A percentile compares a stretch with the other conserved stretches of the same genome.
Evolutionary conservation across 2,888 invertebrate species (phyloP).

Genomic region (Nymphalis c-album): DNA sequence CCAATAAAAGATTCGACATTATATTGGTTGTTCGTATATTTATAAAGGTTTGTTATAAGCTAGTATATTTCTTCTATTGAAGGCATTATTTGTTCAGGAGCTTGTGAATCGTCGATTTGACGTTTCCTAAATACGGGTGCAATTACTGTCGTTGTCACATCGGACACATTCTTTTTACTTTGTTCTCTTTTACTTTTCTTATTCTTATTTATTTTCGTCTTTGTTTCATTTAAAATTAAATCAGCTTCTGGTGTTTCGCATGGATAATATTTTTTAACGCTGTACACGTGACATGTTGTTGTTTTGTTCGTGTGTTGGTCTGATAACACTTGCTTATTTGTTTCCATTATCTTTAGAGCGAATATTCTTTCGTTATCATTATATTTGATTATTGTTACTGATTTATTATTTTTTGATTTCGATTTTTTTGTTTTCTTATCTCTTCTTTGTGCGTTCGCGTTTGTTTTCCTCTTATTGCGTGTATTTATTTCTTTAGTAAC

Average conservation of each 20-base stretch:
- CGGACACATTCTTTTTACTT: slow-evolving; percentile 36
- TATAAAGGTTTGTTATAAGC: slow-evolving; percentile 7
- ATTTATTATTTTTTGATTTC: slow-evolving; percentile 49
- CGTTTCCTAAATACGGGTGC: slow-evolving; percentile 51
- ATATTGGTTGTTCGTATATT: neutral
- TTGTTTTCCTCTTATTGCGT: slow-evolving; percentile 46
- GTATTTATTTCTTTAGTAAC: slow-evolving; percentile 39
- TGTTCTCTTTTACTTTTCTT: slow-evolving; percentile 51
- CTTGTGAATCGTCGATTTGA: slow-evolving; percentile 53
- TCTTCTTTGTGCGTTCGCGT: slow-evolving; percentile 23
- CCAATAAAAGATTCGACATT: neutral
- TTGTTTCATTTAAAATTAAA: slow-evolving; percentile 47
- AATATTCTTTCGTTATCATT: slow-evolving; percentile 53
- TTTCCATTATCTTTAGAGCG: slow-evolving; percentile 63
- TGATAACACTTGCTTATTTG: slow-evolving; percentile 32
- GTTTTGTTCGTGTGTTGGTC: slow-evolving; percentile 36
- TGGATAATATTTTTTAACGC: slow-evolving; percentile 54
- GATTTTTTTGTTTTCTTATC: slow-evolving; percentile 36
- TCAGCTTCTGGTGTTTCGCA: slow-evolving; percentile 57
- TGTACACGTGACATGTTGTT: slow-evolving; percentile 56
- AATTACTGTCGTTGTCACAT: slow-evolving; percentile 36
- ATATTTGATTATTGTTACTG: slow-evolving; percentile 59
- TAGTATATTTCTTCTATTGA: slow-evolving; percentile 56
- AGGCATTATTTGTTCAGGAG: slow-evolving; percentile 58
- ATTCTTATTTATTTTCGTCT: slow-evolving; percentile 51